Evolutionary conservation across 2,113 vertebrate species (phyloP).

Genomic region (Scatophagus argus): DNA sequence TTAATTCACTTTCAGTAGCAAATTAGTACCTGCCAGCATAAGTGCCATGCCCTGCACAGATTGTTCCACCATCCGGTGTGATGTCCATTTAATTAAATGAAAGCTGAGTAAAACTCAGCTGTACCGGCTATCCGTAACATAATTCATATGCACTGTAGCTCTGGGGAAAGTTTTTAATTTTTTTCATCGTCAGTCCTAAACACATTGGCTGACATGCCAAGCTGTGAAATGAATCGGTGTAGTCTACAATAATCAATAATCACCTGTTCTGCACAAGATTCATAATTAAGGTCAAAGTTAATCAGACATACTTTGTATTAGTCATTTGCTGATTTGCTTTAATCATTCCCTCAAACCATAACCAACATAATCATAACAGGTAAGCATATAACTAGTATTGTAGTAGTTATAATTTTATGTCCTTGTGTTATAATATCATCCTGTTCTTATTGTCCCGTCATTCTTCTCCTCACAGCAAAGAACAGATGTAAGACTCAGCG

Average conservation of each 20-base stretch:
- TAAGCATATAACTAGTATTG: background rate
- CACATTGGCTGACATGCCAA: background rate
- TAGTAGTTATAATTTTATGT: background rate
- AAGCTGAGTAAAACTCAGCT: background rate
- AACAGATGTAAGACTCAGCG: constrained; percentile 97
- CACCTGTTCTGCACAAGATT: constrained; percentile 11
- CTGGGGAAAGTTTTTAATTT: background rate
- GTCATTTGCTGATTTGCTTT: constrained; percentile 2
- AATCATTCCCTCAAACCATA: background rate
- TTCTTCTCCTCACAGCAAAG: constrained; percentile 90
- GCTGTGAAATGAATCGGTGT: background rate
- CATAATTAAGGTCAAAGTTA: background rate
- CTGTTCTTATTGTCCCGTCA: constrained; percentile 15
- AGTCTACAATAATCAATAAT: background rate
- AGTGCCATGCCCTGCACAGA: background rate
- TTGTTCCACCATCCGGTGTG: background rate
- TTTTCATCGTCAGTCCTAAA: background rate
- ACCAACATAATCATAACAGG: background rate
- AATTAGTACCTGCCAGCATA: background rate
- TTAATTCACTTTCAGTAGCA: background rate
- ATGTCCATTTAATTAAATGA: background rate
- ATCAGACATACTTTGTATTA: background rate
- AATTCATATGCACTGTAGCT: background rate
- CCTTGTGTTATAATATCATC: constrained; percentile 18
- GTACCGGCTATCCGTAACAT: background rate